Evolutionary conservation across 2,797 vertebrate genomes (phyloP), one percentile per base, ranked within the genome.

Genomic region (Megalops cyprinoides): DNA sequence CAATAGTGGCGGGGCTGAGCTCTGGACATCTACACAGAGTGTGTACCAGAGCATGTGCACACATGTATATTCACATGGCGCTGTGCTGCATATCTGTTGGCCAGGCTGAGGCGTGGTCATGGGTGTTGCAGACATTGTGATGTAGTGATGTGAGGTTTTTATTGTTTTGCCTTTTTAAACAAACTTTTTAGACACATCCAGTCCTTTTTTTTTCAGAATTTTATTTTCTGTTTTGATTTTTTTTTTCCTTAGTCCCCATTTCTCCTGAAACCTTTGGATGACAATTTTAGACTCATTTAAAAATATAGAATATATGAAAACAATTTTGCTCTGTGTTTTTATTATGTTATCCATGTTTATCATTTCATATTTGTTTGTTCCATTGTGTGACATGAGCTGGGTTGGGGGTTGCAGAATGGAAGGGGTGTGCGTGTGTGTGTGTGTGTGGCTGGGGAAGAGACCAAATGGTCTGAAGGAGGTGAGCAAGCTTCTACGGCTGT

Each of bases 101-200:
- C 83, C 81, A 75, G 28, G 86, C 60, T 75, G 77, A 34, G 39
- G 73, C 71, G 31, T 76, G 78, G 74, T 83, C 58, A 60, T 12
- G 18, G 18, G 80, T 18, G 76, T 46, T 73, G 75, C 79, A 81
- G 71, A n/a, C n/a, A n/a, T n/a, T n/a, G 74, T 18, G 14, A 71
- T 80, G 79, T 34, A 73, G 53, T 74, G 60, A 67, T 67, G 34
- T 37, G 15, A 4, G 10, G 34, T 62, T 10, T 14, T 82, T 81
- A 77, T 79, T 74, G 79, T 78, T 82, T 74, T 83, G 82, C 83
- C 86, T 79, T 88, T 87, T 60, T 65, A 48, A 87, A 84, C 86
- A 67, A 67, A 5, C 7, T 79, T 82, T 86, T 88, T 79, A 46
- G 69, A 48, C 65, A 77, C 58, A 49, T 65, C 53, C 87, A 85